Conservation (phyloP, 2,113 vertebrate species). For the Thunnus thynnus region DNA sequence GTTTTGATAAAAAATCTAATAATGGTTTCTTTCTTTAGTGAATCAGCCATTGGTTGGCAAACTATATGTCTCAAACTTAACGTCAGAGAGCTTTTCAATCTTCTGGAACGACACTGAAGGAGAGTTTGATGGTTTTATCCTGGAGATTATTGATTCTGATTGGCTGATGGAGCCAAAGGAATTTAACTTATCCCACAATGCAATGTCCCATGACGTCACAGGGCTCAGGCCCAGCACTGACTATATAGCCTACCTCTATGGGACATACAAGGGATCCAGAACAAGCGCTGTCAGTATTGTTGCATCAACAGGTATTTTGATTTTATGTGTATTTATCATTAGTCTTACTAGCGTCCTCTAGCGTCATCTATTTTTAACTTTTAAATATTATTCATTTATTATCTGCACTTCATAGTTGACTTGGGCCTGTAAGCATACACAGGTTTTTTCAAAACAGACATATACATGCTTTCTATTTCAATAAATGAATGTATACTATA, state of each 20-base stretch:
- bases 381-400: background rate
- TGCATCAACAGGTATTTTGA: constrained; percentile 91
- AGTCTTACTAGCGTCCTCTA: background rate
- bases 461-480: constrained; percentile 22
- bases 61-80: constrained; percentile 89
- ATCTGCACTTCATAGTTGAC: constrained; percentile 15
- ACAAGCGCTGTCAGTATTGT: constrained; percentile 89
- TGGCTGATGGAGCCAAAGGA: constrained; percentile 91
- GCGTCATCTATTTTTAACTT: background rate
- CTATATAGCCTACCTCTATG: constrained; percentile 95
- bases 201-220: constrained; percentile 86
- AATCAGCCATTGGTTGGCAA: constrained; percentile 87
- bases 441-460: constrained; percentile 16
- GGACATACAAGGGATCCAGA: constrained; percentile 86
- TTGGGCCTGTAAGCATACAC: constrained; percentile 15
- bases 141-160: constrained; percentile 98
- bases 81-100: constrained; percentile 92
- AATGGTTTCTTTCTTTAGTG: constrained; percentile 88
- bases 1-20: constrained; percentile 64
- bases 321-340: constrained; percentile 29
- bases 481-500: constrained; percentile 62
- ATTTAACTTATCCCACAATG: constrained; percentile 88
- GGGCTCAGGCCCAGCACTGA: constrained; percentile 92
- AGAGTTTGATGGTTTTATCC: constrained; percentile 89
- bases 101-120: constrained; percentile 89